Evolutionary conservation across 2,113 vertebrate genomes (phyloP).

Genomic region (Callopanchax toddi): DNA sequence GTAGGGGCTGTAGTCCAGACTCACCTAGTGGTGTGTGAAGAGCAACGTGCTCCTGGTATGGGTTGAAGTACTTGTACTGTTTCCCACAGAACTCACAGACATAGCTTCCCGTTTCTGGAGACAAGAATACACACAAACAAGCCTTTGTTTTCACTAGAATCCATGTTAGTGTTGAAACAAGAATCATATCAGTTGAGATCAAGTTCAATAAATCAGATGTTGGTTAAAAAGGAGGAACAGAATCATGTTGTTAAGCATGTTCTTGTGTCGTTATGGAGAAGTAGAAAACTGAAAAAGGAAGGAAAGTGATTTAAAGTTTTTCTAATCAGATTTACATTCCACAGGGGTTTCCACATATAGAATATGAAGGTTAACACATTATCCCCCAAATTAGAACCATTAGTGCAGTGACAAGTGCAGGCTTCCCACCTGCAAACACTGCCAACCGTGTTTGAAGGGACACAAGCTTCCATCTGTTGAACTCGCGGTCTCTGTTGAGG

Average conservation of each 20-base stretch:
- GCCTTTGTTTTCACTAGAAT: conserved; percentile 12
- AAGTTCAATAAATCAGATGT: conserved; percentile 33
- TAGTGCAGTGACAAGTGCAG: conserved; percentile 60
- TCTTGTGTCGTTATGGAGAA: conserved; percentile 16
- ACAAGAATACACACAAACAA: conserved; percentile 48
- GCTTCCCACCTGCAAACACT: conserved; percentile 67
- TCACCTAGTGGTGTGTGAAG: conserved; percentile 97
- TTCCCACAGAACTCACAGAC: conserved; percentile 98
- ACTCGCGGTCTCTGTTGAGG: conserved; percentile 46
- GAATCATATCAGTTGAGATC: conserved; percentile 13
- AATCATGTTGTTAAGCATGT: conserved; percentile 15
- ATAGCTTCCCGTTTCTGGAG: conserved; percentile 95
- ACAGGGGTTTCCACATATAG: conserved; percentile 16
- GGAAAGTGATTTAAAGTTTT: conserved; percentile 22
- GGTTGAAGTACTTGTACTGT: conserved; percentile 99
- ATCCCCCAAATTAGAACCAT: conserved; percentile 35
- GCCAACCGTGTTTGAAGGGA: conserved; percentile 65
- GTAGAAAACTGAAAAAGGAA: conserved; percentile 25
- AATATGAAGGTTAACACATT: conserved; percentile 15
- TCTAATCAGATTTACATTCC: conserved; percentile 6
- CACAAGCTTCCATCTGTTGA: conserved; percentile 49
- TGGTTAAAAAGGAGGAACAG: background rate
- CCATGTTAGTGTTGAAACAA: background rate
- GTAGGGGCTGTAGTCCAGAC: conserved; percentile 22
- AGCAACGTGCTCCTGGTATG: conserved; percentile 98